Evolutionary conservation across 2,113 vertebrate species (phyloP).

Genomic region (Tupaia chinensis): DNA sequence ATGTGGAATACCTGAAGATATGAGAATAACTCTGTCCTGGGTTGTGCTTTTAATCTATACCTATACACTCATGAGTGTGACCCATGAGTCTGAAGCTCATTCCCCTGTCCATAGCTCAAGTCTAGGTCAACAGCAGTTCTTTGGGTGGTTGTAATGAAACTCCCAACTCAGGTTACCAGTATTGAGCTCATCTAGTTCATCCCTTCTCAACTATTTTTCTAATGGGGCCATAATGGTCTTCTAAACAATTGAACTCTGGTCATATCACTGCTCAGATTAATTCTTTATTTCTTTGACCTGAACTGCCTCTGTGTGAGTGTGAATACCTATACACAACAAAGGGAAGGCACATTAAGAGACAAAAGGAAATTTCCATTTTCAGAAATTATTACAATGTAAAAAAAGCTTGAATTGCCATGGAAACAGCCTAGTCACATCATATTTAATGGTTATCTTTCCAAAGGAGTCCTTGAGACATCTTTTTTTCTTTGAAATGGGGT

Average conservation of each 20-base stretch:
- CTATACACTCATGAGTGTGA: accelerated
- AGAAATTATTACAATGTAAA: slow-evolving; percentile 84
- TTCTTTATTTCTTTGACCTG: slow-evolving; percentile 38
- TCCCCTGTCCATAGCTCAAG: neutral
- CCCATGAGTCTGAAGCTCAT: neutral
- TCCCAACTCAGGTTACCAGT: neutral
- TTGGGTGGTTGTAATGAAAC: neutral
- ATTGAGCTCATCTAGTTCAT: neutral
- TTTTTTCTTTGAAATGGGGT: slow-evolving; percentile 86
- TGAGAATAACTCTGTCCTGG: neutral
- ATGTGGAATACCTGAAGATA: neutral
- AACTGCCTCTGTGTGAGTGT: slow-evolving; percentile 65
- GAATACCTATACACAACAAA: slow-evolving; percentile 68
- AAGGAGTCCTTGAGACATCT: slow-evolving; percentile 86
- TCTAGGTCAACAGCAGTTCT: neutral
- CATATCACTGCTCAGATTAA: neutral
- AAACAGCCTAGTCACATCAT: slow-evolving; percentile 84
- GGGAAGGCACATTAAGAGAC: slow-evolving; percentile 80
- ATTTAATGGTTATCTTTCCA: slow-evolving; percentile 85
- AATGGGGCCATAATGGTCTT: neutral
- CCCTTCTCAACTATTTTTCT: neutral
- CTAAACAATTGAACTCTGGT: neutral
- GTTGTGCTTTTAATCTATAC: neutral
- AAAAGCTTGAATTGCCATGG: slow-evolving; percentile 86
- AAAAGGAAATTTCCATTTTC: slow-evolving; percentile 88